A percentile compares a stretch with the other conserved stretches of the same genome.
phyloP scores from a whole-genome alignment of 2,113 vertebrate species.

The Corydoras maculifer region DNA sequence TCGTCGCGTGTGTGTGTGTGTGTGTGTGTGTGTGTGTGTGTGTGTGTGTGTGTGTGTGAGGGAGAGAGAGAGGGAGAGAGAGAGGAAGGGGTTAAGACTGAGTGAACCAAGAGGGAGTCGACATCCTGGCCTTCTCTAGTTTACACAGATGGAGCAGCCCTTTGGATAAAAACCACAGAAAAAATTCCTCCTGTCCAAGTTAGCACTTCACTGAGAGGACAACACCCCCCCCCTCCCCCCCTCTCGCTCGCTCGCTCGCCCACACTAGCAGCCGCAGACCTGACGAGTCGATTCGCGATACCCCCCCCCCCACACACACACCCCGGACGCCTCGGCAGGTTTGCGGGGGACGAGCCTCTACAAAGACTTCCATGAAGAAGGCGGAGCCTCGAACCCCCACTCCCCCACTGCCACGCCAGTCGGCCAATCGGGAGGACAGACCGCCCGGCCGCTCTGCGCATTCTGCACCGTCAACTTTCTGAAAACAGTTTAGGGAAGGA shows the following conservation, averaged over 20 bases:
- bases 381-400: too few species aligned
- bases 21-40: constrained; percentile 37
- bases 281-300: too few species aligned
- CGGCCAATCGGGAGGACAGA: too few species aligned
- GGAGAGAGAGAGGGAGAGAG: constrained; percentile 17
- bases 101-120: constrained; percentile 58
- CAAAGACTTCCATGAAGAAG: too few species aligned
- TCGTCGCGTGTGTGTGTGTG: constrained; percentile 33
- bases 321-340: too few species aligned
- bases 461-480: too few species aligned
- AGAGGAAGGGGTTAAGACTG: too few species aligned
- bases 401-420: too few species aligned
- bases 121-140: constrained; percentile 71
- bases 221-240: constrained; percentile 37
- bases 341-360: too few species aligned
- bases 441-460: too few species aligned
- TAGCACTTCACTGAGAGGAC: constrained; percentile 66
- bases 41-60: background rate
- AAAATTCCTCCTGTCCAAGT: constrained; percentile 74
- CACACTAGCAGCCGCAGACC: constrained; percentile 32
- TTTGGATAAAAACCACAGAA: constrained; percentile 74
- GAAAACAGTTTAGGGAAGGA: too few species aligned
- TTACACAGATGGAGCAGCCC: constrained; percentile 79
- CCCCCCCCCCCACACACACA: too few species aligned
- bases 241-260: constrained; percentile 21